Evolutionary conservation across 2,113 vertebrate species (phyloP).

Genomic region (Macrotis lagotis): DNA sequence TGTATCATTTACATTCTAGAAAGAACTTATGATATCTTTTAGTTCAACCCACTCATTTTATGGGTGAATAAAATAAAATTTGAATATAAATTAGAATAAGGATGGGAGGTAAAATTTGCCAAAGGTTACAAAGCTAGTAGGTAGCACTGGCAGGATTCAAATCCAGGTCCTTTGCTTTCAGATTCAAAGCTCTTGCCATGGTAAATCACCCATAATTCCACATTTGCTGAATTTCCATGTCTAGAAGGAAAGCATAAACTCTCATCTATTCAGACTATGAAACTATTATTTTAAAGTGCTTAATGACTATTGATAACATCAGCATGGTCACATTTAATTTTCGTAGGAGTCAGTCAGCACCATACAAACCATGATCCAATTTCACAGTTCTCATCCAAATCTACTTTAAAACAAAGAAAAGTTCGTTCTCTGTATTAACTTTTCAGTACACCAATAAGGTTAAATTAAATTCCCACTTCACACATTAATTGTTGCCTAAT

Average conservation of each 20-base stretch:
- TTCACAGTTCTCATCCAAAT: slow-evolving; percentile 32
- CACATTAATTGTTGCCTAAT: slow-evolving; percentile 20
- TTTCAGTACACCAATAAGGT: slow-evolving; percentile 13
- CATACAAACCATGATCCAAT: slow-evolving; percentile 3
- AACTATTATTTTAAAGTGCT: slow-evolving; percentile 51
- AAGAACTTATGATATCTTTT: too few species aligned
- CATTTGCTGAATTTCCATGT: too few species aligned
- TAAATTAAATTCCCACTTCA: slow-evolving; percentile 22
- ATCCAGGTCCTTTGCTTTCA: too few species aligned
- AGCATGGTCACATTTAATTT: not conserved
- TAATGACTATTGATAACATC: slow-evolving; percentile 43
- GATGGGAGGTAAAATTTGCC: too few species aligned
- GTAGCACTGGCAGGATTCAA: too few species aligned
- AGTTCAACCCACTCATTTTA: too few species aligned
- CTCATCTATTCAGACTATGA: slow-evolving; percentile 9
- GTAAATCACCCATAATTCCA: too few species aligned
- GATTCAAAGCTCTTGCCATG: too few species aligned
- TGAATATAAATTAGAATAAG: too few species aligned
- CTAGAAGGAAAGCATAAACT: not conserved
- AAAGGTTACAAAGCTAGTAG: too few species aligned
- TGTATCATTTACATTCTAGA: too few species aligned
- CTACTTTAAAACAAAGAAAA: slow-evolving; percentile 27
- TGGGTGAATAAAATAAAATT: too few species aligned
- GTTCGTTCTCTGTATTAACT: slow-evolving; percentile 1
- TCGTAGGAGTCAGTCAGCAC: not conserved